Conservation (phyloP, 2,113 vertebrate genomes). For the Ictidomys tridecemlineatus region DNA sequence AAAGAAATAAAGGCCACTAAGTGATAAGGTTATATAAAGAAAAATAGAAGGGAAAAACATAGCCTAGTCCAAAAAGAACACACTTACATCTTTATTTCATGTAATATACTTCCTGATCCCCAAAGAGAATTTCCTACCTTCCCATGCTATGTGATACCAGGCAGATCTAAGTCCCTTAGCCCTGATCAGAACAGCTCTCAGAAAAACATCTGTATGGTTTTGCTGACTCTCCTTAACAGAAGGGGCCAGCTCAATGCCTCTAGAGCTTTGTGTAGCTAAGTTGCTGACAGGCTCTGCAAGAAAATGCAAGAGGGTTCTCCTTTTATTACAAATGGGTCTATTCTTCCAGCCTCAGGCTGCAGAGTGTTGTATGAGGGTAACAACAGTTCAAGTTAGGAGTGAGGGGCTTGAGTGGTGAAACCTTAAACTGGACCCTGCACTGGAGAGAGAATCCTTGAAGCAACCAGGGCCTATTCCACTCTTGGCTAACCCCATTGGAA, state of each 20-base stretch:
- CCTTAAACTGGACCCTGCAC: background rate
- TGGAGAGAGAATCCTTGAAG: background rate
- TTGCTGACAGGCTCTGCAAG: conserved; percentile 84
- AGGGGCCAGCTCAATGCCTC: conserved; percentile 84
- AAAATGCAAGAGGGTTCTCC: conserved; percentile 71
- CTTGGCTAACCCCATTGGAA: background rate
- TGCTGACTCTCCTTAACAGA: conserved; percentile 83
- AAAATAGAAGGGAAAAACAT: conserved; percentile 84
- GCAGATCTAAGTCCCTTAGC: conserved; percentile 85
- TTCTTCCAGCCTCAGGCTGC: conserved; percentile 9
- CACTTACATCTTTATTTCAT: conserved; percentile 86
- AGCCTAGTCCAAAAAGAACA: conserved; percentile 87
- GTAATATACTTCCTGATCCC: conserved; percentile 87
- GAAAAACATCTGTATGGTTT: conserved; percentile 87
- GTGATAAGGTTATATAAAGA: conserved; percentile 80
- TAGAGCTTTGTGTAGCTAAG: conserved; percentile 78
- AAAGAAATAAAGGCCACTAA: conserved; percentile 56
- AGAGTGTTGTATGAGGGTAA: background rate
- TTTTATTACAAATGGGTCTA: conserved; percentile 79
- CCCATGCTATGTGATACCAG: conserved; percentile 85
- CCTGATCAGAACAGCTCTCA: conserved; percentile 80
- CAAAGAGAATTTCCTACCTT: conserved; percentile 79
- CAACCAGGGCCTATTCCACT: background rate
- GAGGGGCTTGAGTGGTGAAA: background rate
- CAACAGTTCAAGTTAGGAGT: background rate